These are phyloP conservation scores for Falcaria lacertinaria DNA, from an alignment of 2,888 invertebrate genomes.

Conservation along the genomic window DNA sequence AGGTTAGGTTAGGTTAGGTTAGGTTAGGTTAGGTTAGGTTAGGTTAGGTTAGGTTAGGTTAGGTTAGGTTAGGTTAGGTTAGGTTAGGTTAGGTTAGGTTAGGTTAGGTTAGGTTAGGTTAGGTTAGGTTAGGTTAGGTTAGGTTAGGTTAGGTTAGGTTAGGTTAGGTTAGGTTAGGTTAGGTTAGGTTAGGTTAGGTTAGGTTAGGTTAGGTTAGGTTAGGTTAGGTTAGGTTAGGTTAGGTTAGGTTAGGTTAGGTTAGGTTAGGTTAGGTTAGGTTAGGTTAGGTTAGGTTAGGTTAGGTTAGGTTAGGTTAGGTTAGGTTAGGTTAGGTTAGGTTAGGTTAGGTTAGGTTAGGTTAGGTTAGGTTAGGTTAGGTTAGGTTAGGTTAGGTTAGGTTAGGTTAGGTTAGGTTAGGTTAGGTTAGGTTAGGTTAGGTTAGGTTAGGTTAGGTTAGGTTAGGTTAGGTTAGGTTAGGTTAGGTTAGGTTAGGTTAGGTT, in stretches of 20 bases:
- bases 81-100: slow-evolving; percentile 9
- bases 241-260: not conserved
- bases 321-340: not conserved
- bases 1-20: slow-evolving; percentile 3
- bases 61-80: slow-evolving; percentile 1
- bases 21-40: not conserved
- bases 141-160: slow-evolving; percentile 7
- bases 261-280: slow-evolving; percentile 4
- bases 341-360: slow-evolving; percentile 1
- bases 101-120: slow-evolving; percentile 7
- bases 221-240: not conserved
- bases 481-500: not conserved
- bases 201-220: not conserved
- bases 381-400: not conserved
- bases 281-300: slow-evolving; percentile 4
- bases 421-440: not conserved
- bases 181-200: slow-evolving; percentile 1
- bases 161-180: slow-evolving; percentile 6
- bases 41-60: not conserved
- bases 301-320: slow-evolving; percentile 1
- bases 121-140: slow-evolving; percentile 5
- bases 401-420: not conserved
- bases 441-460: not conserved
- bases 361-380: slow-evolving; percentile 3
- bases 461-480: not conserved